Conservation (phyloP, 2,888 invertebrate species). For the Ommatoiulus sabulosus region DNA sequence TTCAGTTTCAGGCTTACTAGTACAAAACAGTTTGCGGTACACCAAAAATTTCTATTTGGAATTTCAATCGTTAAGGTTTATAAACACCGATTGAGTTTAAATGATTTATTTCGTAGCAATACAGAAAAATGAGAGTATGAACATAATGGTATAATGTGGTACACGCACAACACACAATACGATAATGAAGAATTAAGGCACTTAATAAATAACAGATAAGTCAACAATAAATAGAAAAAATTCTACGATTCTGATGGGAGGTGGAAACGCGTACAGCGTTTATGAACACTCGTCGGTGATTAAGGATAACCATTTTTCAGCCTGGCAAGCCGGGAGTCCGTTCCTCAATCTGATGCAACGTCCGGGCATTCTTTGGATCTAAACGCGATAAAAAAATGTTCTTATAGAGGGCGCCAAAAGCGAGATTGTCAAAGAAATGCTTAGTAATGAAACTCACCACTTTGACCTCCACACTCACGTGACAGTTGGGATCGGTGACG, state of each 20-base stretch:
- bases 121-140: slow-evolving; percentile 37
- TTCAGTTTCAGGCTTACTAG: too few species aligned
- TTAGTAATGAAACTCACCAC: slow-evolving; percentile 58
- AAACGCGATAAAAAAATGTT: slow-evolving; percentile 24
- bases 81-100: too few species aligned
- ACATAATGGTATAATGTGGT: slow-evolving; percentile 6
- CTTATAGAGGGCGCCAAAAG: neutral
- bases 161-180: neutral
- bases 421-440: neutral
- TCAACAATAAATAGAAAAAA: slow-evolving; percentile 37
- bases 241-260: neutral
- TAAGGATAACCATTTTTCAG: slow-evolving; percentile 59
- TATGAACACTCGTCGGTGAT: slow-evolving; percentile 57
- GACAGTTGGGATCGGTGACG: slow-evolving; percentile 56
- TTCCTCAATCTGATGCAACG: slow-evolving; percentile 61
- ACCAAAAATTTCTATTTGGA: too few species aligned
- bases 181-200: neutral
- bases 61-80: too few species aligned
- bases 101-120: slow-evolving; percentile 1
- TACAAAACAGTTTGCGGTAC: too few species aligned
- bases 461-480: slow-evolving; percentile 60
- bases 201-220: slow-evolving; percentile 32
- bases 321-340: slow-evolving; percentile 61
- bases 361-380: slow-evolving; percentile 62
- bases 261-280: neutral